These are phyloP conservation scores for Xanthorhoe spadicearia DNA, from an alignment of 2,888 invertebrate genomes.

Conservation along the genomic window DNA sequence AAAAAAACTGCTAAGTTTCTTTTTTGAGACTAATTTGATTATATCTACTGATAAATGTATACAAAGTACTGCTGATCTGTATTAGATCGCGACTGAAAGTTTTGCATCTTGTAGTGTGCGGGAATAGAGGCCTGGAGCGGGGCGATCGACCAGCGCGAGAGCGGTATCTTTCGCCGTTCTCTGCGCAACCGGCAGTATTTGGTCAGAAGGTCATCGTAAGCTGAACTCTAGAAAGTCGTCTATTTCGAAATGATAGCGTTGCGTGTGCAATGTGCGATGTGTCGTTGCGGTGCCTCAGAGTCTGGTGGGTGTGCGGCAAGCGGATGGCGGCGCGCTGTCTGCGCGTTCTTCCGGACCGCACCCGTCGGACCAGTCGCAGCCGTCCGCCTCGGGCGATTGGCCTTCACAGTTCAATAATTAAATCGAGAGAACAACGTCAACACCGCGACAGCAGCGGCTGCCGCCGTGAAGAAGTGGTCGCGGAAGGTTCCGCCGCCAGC, in stretches of 20 bases:
- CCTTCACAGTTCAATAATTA: conserved; percentile 83
- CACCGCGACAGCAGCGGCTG: conserved; percentile 52
- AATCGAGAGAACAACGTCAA: conserved; percentile 73
- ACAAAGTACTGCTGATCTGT: not conserved
- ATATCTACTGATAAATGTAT: not conserved
- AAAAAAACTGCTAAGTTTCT: not conserved
- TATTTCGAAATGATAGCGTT: conserved; percentile 81
- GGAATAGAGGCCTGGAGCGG: conserved; percentile 30
- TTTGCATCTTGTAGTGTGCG: not conserved
- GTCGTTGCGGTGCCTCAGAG: conserved; percentile 80
- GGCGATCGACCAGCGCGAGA: conserved; percentile 32
- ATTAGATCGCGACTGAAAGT: not conserved
- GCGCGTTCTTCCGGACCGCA: conserved; percentile 80
- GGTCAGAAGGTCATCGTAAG: conserved; percentile 70
- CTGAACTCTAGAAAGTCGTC: conserved; percentile 79
- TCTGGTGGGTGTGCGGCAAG: conserved; percentile 74
- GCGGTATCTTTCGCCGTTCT: conserved; percentile 56
- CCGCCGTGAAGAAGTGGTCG: conserved; percentile 73
- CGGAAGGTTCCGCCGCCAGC: conserved; percentile 80
- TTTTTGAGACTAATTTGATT: not conserved
- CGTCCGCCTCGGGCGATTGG: conserved; percentile 83
- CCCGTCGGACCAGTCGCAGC: conserved; percentile 83
- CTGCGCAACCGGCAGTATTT: conserved; percentile 58
- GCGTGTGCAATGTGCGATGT: conserved; percentile 75
- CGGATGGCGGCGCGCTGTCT: conserved; percentile 83